phyloP scores from a whole-genome alignment of 2,113 vertebrate species.

The Andinoacara biseriatus region DNA sequence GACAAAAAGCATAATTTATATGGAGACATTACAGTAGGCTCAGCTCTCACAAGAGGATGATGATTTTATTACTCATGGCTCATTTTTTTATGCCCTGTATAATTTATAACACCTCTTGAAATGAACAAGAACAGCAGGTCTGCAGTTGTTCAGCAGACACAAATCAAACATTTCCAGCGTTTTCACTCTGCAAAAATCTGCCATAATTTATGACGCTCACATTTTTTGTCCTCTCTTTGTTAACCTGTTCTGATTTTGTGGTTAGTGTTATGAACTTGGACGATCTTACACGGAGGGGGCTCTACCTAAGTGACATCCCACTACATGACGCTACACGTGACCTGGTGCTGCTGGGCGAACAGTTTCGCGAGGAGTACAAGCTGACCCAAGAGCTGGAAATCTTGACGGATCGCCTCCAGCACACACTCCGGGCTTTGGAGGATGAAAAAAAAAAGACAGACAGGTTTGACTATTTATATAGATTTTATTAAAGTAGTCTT shows the following conservation, averaged over 20 bases:
- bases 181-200: not conserved
- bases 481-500: not conserved
- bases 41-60: not conserved
- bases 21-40: constrained; percentile 10
- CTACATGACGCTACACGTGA: constrained; percentile 96
- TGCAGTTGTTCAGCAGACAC: not conserved
- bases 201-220: not conserved
- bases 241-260: not conserved
- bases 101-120: constrained; percentile 18
- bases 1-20: constrained; percentile 25
- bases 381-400: constrained; percentile 97
- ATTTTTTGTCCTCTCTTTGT: not conserved
- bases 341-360: constrained; percentile 96
- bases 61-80: constrained; percentile 22
- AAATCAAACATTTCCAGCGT: not conserved
- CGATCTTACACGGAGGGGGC: constrained; percentile 92
- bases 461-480: constrained; percentile 80
- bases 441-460: constrained; percentile 99
- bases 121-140: not conserved
- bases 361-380: constrained; percentile 98
- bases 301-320: constrained; percentile 97
- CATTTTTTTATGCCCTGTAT: constrained; percentile 16
- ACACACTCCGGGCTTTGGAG: constrained; percentile 93
- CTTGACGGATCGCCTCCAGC: constrained; percentile 95
- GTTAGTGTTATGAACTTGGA: constrained; percentile 97